These are phyloP conservation scores for Drosophila paranaensis DNA, from an alignment of 2,888 invertebrate genomes.

Conservation along the genomic window DNA sequence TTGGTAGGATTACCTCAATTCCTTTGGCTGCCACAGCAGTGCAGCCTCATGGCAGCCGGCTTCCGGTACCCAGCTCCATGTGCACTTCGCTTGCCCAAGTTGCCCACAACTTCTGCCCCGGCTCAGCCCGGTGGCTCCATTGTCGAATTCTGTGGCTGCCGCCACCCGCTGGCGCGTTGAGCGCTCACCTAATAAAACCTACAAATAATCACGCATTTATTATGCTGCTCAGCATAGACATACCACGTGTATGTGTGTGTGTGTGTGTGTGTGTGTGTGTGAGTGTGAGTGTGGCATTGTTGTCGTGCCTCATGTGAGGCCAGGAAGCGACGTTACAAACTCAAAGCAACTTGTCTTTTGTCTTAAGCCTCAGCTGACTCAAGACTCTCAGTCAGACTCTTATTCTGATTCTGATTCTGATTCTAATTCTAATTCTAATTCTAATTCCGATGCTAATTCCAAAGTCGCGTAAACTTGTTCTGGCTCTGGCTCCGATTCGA, in stretches of 20 bases:
- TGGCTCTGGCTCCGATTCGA: conserved; percentile 1
- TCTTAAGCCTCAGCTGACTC: conserved; percentile 49
- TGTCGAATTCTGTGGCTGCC: conserved; percentile 38
- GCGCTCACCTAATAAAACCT: conserved; percentile 68
- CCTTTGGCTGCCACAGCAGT: conserved; percentile 37
- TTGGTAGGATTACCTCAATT: conserved; percentile 71
- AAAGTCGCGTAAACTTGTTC: conserved; percentile 5
- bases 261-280: neutral
- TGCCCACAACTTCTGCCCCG: neutral
- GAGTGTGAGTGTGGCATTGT: conserved; percentile 32
- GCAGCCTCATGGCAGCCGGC: conserved; percentile 32
- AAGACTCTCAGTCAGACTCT: conserved; percentile 27
- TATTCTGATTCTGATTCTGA: conserved; percentile 25
- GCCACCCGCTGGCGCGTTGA: conserved; percentile 51
- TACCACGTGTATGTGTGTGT: conserved; percentile 1
- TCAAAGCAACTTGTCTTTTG: conserved; percentile 56
- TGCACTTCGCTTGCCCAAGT: conserved; percentile 27
- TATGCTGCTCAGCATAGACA: conserved; percentile 51
- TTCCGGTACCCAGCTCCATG: conserved; percentile 34
- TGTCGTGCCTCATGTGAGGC: conserved; percentile 51
- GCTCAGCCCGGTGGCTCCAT: neutral
- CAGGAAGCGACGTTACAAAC: conserved; percentile 42
- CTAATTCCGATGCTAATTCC: conserved; percentile 21
- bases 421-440: conserved; percentile 24
- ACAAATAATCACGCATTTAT: conserved; percentile 81